phyloP scores from a whole-genome alignment of 2,113 vertebrate species.

The Rissa tridactyla region DNA sequence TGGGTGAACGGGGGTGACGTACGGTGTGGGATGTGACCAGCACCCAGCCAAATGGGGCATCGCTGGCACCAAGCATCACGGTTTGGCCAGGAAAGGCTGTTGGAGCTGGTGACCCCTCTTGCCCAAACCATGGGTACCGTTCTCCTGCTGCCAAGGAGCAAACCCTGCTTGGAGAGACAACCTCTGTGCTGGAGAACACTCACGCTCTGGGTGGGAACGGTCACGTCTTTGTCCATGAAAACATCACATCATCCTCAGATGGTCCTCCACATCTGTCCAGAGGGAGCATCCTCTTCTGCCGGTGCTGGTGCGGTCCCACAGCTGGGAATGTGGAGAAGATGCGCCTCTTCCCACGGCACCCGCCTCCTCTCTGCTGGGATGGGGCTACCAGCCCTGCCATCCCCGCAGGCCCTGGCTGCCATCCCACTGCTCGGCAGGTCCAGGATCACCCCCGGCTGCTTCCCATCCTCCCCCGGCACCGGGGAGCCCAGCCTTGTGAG shows the following conservation, averaged over 20 bases:
- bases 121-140: too few relatives aligned
- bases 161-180: background rate
- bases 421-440: background rate
- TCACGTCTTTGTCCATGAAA: too few relatives aligned
- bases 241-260: background rate
- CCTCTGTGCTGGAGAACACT: background rate
- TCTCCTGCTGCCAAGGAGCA: background rate
- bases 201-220: background rate
- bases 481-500: background rate
- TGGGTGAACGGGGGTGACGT: background rate
- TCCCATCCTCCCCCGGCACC: too few relatives aligned
- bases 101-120: background rate
- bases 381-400: background rate
- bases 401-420: background rate
- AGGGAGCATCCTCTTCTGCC: background rate
- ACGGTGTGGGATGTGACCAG: background rate
- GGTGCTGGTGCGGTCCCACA: background rate
- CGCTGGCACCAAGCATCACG: fast-evolving
- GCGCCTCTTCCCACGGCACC: background rate
- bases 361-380: too few relatives aligned
- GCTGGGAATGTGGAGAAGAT: background rate
- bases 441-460: background rate
- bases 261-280: background rate
- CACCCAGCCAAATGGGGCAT: background rate
- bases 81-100: background rate